phyloP scores from a whole-genome alignment of 2,113 vertebrate genomes.

The Sorex araneus region DNA sequence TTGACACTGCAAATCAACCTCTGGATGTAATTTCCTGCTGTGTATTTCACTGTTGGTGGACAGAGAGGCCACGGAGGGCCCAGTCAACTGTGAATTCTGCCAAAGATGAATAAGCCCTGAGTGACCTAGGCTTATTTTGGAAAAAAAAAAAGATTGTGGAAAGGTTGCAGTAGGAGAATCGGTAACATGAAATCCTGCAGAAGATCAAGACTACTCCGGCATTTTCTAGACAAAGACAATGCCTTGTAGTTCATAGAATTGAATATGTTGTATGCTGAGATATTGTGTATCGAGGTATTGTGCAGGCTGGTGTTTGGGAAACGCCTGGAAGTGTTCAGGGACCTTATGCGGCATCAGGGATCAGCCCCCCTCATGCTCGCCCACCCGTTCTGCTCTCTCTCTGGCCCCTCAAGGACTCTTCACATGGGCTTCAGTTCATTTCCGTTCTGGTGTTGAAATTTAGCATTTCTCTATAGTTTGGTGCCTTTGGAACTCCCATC shows the following conservation, averaged over 20 bases:
- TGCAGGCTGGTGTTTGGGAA: not conserved
- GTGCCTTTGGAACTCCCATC: not conserved
- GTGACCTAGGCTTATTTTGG: not conserved
- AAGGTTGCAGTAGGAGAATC: not conserved
- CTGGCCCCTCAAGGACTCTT: no score
- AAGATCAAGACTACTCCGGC: not conserved
- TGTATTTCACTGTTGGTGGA: conserved; percentile 38
- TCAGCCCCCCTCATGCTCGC: not conserved
- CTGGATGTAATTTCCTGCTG: conserved; percentile 38
- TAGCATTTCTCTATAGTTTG: conserved; percentile 8
- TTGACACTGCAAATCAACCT: conserved; percentile 70
- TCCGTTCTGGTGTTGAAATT: not conserved
- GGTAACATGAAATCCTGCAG: not conserved
- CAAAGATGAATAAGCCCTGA: conserved; percentile 7
- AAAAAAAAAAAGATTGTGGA: conserved; percentile 1
- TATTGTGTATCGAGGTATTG: not conserved
- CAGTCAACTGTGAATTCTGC: conserved; percentile 31
- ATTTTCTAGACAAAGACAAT: not conserved
- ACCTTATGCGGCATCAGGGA: not conserved
- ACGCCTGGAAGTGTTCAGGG: no score
- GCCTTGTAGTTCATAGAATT: not conserved
- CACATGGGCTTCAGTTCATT: not conserved
- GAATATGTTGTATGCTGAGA: not conserved
- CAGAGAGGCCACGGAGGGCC: not conserved
- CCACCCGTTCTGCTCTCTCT: not conserved